These are phyloP conservation scores for Drosophila ironensis DNA, from an alignment of 1,140 invertebrate genomes.

Conservation along the genomic window DNA sequence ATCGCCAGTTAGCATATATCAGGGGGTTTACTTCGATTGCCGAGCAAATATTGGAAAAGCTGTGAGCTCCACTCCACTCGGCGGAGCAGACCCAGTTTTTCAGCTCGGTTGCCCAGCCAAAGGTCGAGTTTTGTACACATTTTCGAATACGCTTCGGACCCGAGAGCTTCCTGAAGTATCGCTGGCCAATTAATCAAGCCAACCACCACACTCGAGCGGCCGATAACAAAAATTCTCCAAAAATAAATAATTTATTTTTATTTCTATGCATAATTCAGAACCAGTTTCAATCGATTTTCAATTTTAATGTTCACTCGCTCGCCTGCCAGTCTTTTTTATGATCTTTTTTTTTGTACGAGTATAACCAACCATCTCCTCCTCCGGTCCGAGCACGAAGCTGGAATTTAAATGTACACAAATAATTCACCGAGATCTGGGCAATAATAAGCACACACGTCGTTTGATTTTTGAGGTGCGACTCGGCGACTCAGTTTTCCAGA, in stretches of 20 bases:
- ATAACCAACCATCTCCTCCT: slow-evolving; percentile 25
- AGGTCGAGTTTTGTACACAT: slow-evolving; percentile 4
- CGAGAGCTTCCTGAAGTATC: slow-evolving; percentile 28
- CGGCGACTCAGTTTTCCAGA: slow-evolving; percentile 25
- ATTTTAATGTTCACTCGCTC: slow-evolving; percentile 29
- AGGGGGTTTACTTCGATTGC: not conserved
- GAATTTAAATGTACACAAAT: slow-evolving; percentile 42
- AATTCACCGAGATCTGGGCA: slow-evolving; percentile 16
- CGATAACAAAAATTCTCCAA: slow-evolving; percentile 40
- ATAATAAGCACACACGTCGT: slow-evolving; percentile 14
- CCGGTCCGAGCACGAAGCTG: slow-evolving; percentile 25
- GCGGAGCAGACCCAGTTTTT: slow-evolving; percentile 19
- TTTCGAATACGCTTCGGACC: not conserved
- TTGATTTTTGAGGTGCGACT: slow-evolving; percentile 37
- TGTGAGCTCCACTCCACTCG: slow-evolving; percentile 5
- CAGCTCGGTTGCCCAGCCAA: slow-evolving; percentile 10
- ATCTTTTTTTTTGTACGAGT: slow-evolving; percentile 8
- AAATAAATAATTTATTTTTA: slow-evolving; percentile 15
- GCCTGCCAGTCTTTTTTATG: too few species aligned
- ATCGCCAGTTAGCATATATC: slow-evolving; percentile 39
- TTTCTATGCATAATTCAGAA: slow-evolving; percentile 44
- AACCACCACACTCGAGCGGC: not conserved
- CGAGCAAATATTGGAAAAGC: slow-evolving; percentile 25
- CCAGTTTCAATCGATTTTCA: slow-evolving; percentile 47
- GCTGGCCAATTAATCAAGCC: slow-evolving; percentile 34